Conservation (phyloP, 2,113 vertebrate species). For the Budorcas taxicolor region DNA sequence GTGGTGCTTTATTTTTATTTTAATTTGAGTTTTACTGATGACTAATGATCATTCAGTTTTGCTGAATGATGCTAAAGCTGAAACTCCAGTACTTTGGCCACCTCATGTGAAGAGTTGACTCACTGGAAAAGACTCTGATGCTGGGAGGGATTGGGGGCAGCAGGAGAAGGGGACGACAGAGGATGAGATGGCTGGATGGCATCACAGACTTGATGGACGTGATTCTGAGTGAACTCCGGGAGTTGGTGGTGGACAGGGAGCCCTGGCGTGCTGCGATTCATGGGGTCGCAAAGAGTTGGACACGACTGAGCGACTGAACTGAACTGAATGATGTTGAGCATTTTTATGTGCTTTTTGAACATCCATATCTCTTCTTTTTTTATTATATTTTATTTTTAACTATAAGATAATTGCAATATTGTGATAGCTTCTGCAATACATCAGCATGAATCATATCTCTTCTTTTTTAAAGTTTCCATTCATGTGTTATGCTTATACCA, state of each 20-base stretch:
- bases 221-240: neutral
- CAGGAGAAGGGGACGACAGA: no score
- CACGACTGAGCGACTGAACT: neutral
- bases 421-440: neutral
- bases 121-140: neutral
- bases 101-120: neutral
- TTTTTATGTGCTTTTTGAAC: neutral
- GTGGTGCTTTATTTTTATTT: neutral
- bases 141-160: neutral
- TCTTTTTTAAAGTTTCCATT: neutral
- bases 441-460: neutral
- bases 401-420: neutral
- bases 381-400: neutral
- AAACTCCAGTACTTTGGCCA: neutral
- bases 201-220: neutral
- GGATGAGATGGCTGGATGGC: no score
- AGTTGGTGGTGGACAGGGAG: neutral
- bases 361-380: neutral
- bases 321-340: neutral
- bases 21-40: neutral
- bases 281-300: fast-evolving
- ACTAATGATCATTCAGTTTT: neutral
- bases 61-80: neutral
- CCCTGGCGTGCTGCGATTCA: neutral
- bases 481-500: neutral